Evolutionary conservation across 2,888 invertebrate species (phyloP), one percentile per base, ranked within the genome.

Genomic region (Marronus borbonicus): DNA sequence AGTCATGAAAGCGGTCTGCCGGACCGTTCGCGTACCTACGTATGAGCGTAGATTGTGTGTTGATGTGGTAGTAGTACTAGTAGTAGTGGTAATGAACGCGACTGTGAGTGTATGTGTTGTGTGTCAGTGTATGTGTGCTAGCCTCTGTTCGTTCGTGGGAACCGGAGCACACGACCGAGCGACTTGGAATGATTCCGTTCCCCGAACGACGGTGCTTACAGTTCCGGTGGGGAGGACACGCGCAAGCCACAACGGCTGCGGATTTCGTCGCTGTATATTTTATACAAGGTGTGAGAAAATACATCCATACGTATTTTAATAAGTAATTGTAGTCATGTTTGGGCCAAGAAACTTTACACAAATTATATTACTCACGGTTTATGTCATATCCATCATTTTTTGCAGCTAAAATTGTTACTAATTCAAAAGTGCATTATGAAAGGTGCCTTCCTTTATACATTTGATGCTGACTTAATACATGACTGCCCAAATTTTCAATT

Each of bases 141-240:
- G 62, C 62, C 68, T 50, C 24, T 50, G 68, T 68, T 68, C 66
- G 50, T 68, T 68, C 68, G 50, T 68, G 68, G 68, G 81, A 83
- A 84, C 82, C 83, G 82, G 78, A 81, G 79, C 82, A 80, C 77
- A 78, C 84, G 80, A 84, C 81, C 82, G 84, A 84, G 81, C 85
- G 84, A 85, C 85, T 84, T 84, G 82, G 82, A 86, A 84, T 85
- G 86, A 86, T 86, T 85, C 83, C 82, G 85, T 85, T 83, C 82
- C 81, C 80, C 80, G 83, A 78, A 75, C 80, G 82, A 79, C 80
- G 79, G 81, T 79, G 80, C 77, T 24, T 81, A 80, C 80, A 79
- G 81, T 81, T 75, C 81, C 80, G 81, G 80, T 81, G 82, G 83
- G 82, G 83, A 82, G 81, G 81, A 83, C 83, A 81, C 82, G 84